Evolutionary conservation across 2,888 invertebrate genomes (phyloP), one percentile per base, ranked within the genome.

Genomic region (Drosophila fulvimacula): DNA sequence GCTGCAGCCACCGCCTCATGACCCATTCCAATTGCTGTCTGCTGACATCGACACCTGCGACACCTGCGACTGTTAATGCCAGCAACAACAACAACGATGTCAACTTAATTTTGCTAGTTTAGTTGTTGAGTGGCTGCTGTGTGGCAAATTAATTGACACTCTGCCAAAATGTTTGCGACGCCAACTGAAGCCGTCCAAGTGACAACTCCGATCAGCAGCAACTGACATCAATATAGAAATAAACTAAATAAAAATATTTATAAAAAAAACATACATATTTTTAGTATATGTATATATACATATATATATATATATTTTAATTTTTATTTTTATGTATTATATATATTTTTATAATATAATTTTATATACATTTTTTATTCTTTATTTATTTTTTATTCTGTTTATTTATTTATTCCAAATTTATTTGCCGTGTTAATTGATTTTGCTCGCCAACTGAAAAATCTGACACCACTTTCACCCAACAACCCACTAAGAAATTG

Each of bases 71-170:
- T 59, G 58, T 38, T 32, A 24, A 19, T 62, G 62, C 56, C 58
- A 21, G 36, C 52, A 34, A 38, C 57, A 55, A 58, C 69, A 52
- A 19, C 64, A 46, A 38, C 57, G 63, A 63, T 69, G 73, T 79
- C 88, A 84, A 81, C 88, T 82, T 84, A 82, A 84, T 87, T 84
- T 87, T 76, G 76, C 75, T 64, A 77, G 82, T 82, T 81, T 84
- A 81, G 81, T 75, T 69, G 71, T 82, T 70, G 75, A 80, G 83
- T 68, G 61, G 52, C 67, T 68, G 55, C 74, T 61, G 69, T 76
- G 82, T 57, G 86, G 85, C 71, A 79, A 82, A 82, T 82, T 87
- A 82, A 82, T 82, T 82, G 82, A 82, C 82, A 87, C 79, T 81
- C 67, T 62, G 84, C 79, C 79, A 87, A 82, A 82, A 82, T 84